Evolutionary conservation across 1,140 invertebrate genomes (phyloP).

Genomic region (Bemisia tabaci): DNA sequence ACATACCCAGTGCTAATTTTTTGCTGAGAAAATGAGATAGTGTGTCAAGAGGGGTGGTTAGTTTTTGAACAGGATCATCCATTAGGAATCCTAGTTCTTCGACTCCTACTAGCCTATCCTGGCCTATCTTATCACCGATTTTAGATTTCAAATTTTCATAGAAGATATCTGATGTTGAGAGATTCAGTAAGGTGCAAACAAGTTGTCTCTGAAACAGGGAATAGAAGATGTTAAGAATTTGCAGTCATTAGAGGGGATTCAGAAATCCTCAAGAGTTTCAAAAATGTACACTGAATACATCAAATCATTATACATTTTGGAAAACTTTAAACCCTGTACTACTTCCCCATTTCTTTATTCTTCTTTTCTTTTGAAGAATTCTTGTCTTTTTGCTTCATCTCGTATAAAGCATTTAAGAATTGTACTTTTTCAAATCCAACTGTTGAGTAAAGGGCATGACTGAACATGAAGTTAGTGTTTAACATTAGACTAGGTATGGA

Average conservation of each 20-base stretch:
- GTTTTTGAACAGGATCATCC: conserved; percentile 67
- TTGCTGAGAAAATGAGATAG: conserved; percentile 80
- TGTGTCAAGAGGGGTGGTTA: conserved; percentile 80
- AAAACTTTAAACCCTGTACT: no score
- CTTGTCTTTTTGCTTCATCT: no score
- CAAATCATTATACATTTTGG: no score
- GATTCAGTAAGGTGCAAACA: conserved; percentile 70
- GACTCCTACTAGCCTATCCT: conserved; percentile 50
- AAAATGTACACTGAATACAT: background rate
- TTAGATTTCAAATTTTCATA: conserved; percentile 82
- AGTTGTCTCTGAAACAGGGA: conserved; percentile 65
- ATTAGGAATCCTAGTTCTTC: conserved; percentile 79
- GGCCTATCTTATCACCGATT: conserved; percentile 57
- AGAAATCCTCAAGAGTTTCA: conserved; percentile 7
- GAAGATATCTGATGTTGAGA: conserved; percentile 76
- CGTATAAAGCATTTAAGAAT: no score
- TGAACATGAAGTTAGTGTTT: no score
- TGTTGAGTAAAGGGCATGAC: no score
- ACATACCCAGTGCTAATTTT: conserved; percentile 57
- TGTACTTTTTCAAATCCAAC: no score
- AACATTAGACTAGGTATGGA: no score
- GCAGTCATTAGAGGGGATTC: no score
- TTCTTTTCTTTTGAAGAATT: no score
- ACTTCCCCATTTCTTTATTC: no score
- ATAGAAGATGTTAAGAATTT: no score